A percentile compares a stretch with the other conserved stretches of the same genome.
phyloP scores from a whole-genome alignment of 2,797 vertebrate genomes.

The Linurgus olivaceus region DNA sequence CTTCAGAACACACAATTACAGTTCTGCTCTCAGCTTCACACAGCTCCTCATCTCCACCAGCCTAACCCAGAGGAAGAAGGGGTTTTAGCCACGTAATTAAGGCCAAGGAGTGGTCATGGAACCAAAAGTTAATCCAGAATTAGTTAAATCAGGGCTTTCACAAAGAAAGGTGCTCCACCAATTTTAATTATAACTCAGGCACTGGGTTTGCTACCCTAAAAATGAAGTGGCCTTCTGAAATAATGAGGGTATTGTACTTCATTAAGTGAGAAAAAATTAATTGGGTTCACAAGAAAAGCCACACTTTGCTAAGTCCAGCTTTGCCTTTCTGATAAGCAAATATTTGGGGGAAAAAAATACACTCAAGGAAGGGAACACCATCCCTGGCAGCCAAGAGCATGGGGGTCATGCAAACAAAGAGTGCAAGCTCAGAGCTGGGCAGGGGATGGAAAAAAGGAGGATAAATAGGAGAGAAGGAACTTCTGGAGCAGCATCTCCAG shows the following conservation, averaged over 20 bases:
- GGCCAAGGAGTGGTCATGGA: fast-evolving
- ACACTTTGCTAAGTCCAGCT: fast-evolving
- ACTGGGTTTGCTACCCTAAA: neutral
- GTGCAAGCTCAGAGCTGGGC: neutral
- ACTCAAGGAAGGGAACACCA: neutral
- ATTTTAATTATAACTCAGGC: neutral
- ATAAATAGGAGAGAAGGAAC: neutral
- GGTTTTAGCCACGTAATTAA: fast-evolving
- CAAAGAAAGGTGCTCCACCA: neutral
- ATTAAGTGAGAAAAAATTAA: neutral
- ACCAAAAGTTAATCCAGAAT: neutral
- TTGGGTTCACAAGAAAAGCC: neutral
- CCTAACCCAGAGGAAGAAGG: neutral
- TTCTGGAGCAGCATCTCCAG: neutral
- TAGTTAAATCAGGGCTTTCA: neutral
- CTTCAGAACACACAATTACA: fast-evolving
- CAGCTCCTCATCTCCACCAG: neutral
- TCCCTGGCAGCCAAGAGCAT: neutral
- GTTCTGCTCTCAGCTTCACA: neutral
- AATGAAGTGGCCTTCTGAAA: neutral
- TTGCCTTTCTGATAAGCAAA: neutral
- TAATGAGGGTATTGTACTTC: neutral
- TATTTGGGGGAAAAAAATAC: neutral
- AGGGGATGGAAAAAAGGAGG: neutral
- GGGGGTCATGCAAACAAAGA: neutral